Evolutionary conservation across 2,797 vertebrate genomes (phyloP).

Genomic region (Enteromius radiatus): DNA sequence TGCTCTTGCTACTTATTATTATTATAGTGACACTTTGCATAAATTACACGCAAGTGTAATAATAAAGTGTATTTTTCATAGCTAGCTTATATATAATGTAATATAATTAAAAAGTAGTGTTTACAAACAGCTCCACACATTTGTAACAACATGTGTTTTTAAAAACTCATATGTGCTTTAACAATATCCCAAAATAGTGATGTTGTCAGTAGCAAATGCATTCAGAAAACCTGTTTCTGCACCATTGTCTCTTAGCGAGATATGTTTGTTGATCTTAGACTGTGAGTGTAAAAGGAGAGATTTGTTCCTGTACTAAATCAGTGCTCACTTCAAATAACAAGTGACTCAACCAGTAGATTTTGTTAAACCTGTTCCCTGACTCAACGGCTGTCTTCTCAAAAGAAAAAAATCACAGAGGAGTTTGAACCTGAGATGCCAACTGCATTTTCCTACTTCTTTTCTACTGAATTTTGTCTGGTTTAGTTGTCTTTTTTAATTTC

Average conservation of each 20-base stretch:
- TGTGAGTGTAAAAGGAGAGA: slow-evolving; percentile 11
- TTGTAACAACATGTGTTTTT: not conserved
- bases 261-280: slow-evolving; percentile 6
- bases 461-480: not conserved
- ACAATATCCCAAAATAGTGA: not conserved
- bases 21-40: not conserved
- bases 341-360: slow-evolving; percentile 51
- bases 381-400: slow-evolving; percentile 30
- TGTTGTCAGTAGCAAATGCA: slow-evolving; percentile 12
- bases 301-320: slow-evolving; percentile 50
- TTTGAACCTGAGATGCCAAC: not conserved
- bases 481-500: not conserved
- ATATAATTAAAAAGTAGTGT: not conserved
- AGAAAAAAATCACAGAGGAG: slow-evolving; percentile 10
- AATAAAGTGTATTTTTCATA: not conserved
- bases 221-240: slow-evolving; percentile 23
- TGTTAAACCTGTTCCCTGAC: slow-evolving; percentile 52
- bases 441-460: not conserved
- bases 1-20: not conserved
- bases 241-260: not conserved
- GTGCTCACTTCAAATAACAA: slow-evolving; percentile 33
- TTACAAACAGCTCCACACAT: not conserved
- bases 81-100: not conserved
- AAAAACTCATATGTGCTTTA: not conserved
- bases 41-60: not conserved